Conservation (phyloP, 2,888 invertebrate genomes). For the Malacosoma neustria region DNA sequence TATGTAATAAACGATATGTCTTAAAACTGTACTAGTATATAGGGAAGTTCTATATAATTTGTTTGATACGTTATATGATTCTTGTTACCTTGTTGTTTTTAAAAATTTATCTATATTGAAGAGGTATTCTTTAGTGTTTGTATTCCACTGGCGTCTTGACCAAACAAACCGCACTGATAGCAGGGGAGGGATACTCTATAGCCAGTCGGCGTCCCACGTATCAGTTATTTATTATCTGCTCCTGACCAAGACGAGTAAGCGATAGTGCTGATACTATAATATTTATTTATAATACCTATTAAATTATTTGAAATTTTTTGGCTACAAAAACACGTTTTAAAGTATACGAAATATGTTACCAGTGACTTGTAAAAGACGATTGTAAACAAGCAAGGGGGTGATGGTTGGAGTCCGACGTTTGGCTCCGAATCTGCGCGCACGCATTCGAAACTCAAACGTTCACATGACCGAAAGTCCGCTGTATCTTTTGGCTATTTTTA, state of each 20-base stretch:
- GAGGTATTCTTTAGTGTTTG: no score
- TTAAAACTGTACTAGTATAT: no score
- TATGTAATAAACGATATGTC: no score
- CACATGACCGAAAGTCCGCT: conserved; percentile 59
- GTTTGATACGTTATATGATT: no score
- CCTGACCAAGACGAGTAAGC: conserved; percentile 36
- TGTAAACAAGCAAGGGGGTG: conserved; percentile 43
- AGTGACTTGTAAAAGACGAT: conserved; percentile 30
- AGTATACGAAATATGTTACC: conserved; percentile 60
- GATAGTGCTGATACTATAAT: conserved; percentile 18
- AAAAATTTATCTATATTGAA: no score
- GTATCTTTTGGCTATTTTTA: conserved; percentile 54
- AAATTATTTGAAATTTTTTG: conserved; percentile 18
- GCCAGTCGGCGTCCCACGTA: conserved; percentile 17
- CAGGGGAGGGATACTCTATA: conserved; percentile 21
- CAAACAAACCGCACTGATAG: conserved; percentile 20
- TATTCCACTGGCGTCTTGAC: conserved; percentile 2
- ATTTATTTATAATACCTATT: conserved; percentile 22
- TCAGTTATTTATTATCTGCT: conserved; percentile 39
- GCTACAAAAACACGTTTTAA: conserved; percentile 17
- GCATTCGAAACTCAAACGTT: conserved; percentile 27
- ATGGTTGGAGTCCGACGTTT: conserved; percentile 28
- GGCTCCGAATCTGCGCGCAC: conserved; percentile 52
- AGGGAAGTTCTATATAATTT: no score
- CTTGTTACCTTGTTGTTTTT: no score